phyloP scores from a whole-genome alignment of 2,888 invertebrate genomes.

The Plagodis dolabraria region DNA sequence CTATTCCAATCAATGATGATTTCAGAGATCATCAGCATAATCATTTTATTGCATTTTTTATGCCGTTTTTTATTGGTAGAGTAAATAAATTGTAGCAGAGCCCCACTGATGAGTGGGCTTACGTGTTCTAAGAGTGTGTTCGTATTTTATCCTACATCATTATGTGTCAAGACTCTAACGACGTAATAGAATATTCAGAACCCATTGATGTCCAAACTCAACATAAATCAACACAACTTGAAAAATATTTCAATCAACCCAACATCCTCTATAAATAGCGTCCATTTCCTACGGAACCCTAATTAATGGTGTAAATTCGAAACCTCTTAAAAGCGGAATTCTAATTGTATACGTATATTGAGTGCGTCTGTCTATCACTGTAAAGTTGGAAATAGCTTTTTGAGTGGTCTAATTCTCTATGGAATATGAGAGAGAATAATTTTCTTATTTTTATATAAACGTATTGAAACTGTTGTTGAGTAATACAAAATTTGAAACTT shows the following conservation, averaged over 20 bases:
- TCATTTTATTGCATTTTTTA: too few relatives aligned
- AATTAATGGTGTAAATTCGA: slow-evolving; percentile 41
- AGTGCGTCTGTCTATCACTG: slow-evolving; percentile 43
- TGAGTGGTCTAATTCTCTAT: slow-evolving; percentile 38
- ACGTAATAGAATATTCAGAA: not conserved
- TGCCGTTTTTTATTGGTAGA: too few relatives aligned
- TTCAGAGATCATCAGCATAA: too few relatives aligned
- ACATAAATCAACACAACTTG: slow-evolving; percentile 30
- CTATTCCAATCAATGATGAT: too few relatives aligned
- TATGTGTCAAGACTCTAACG: too few relatives aligned
- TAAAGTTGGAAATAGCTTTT: slow-evolving; percentile 41
- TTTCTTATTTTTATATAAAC: not conserved
- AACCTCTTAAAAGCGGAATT: slow-evolving; percentile 45
- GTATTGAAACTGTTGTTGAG: too few relatives aligned
- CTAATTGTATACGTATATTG: slow-evolving; percentile 38
- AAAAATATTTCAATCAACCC: slow-evolving; percentile 37
- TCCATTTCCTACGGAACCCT: slow-evolving; percentile 39
- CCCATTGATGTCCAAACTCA: slow-evolving; percentile 16
- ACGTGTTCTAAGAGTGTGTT: too few relatives aligned
- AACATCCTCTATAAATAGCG: slow-evolving; percentile 39
- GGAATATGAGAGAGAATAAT: slow-evolving; percentile 4
- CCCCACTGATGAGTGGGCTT: too few relatives aligned
- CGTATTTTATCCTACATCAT: too few relatives aligned
- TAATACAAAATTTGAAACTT: too few relatives aligned
- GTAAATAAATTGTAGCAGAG: too few relatives aligned